Evolutionary conservation across 2,888 invertebrate species (phyloP), one percentile per base, ranked within the genome.

Genomic region (Xanthia togata): DNA sequence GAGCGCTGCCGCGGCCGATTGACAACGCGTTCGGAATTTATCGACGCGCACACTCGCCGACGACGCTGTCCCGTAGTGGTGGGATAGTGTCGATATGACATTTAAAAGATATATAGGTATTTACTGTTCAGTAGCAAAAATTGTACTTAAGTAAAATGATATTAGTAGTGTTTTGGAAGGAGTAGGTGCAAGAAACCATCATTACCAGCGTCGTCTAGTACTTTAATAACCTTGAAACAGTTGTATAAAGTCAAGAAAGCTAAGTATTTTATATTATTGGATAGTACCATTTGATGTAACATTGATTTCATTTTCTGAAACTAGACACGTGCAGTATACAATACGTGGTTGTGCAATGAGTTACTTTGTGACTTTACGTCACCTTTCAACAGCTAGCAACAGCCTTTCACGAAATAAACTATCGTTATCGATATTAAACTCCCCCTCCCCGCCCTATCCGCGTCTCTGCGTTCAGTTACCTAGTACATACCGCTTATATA

Each of bases 21-120:
- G 96, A 96, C 96, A 96, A 96, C 96, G 95, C 96, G 95, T 91
- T 91, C 91, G 94, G 96, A 96, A 96, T 96, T 96, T 96, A 96
- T 96, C 96, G 96, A 94, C 94, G 95, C 93, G 94, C 93, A 95
- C 95, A 95, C 93, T 95, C 94, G 92, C 93, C 93, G 91, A 89
- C 88, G 84, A 81, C 78, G 73, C 84, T 83, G 81, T 47, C 83
- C 85, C 20, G 20, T 84, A 84, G 88, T 82, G 88, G 59, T 84
- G 88, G 83, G 86, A 86, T 78, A 87, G 84, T 88, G 84, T 90
- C 89, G 79, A 83, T 73, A 69, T 1, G 0, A 35, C 60, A 65
- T 41, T 68, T 17, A 6, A 26, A 3, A 35, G 26, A 55, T 47
- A 59, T 64, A 12, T 44, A 41, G 3, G 17, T 23, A 14, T 50